These are phyloP conservation scores for Tipula unca DNA, from an alignment of 2,888 invertebrate genomes.

Conservation along the genomic window DNA sequence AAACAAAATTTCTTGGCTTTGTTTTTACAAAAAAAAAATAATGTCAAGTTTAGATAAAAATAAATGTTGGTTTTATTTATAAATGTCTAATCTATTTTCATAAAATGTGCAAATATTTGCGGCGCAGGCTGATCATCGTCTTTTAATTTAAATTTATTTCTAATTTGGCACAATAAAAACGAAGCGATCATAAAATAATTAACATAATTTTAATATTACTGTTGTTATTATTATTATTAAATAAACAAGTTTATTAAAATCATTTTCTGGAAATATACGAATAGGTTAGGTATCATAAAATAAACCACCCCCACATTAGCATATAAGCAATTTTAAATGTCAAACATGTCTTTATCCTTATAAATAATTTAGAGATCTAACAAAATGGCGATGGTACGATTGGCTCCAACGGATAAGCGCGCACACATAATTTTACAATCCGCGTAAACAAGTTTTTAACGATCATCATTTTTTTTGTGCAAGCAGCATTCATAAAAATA, in stretches of 20 bases:
- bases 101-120: neutral
- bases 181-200: neutral
- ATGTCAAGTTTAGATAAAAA: neutral
- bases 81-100: neutral
- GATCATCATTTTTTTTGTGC: neutral
- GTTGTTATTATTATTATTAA: no score
- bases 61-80: neutral
- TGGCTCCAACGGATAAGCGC: neutral
- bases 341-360: neutral
- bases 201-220: neutral
- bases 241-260: neutral
- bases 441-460: neutral
- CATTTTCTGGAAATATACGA: neutral
- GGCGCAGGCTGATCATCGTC: neutral
- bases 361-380: neutral
- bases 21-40: neutral
- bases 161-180: neutral
- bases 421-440: neutral
- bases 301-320: constrained; percentile 2
- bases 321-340: neutral
- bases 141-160: neutral
- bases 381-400: neutral
- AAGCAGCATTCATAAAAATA: neutral
- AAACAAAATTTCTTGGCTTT: neutral
- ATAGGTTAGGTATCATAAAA: neutral